These are phyloP conservation scores for Eupeodes corollae DNA, from an alignment of 1,140 invertebrate species.

Conservation along the genomic window DNA sequence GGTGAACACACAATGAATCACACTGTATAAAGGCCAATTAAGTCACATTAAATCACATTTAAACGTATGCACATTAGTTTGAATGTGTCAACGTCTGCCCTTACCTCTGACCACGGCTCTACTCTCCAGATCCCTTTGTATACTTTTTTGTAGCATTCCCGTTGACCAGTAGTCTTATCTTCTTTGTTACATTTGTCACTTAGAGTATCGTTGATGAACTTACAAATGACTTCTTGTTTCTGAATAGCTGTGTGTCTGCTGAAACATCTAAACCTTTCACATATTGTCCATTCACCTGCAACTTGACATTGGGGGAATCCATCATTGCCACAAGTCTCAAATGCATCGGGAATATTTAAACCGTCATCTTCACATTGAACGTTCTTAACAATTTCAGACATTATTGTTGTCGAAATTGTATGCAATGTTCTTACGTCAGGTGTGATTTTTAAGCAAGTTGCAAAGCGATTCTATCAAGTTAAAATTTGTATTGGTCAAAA, in stretches of 20 bases:
- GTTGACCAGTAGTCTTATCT: slow-evolving; percentile 53
- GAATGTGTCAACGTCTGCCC: slow-evolving; percentile 3
- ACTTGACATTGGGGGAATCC: slow-evolving; percentile 62
- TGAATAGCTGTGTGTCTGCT: slow-evolving; percentile 69
- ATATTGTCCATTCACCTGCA: slow-evolving; percentile 54
- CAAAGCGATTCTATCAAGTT: slow-evolving; percentile 4
- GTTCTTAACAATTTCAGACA: slow-evolving; percentile 44
- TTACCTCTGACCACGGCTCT: slow-evolving; percentile 79
- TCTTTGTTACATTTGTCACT: slow-evolving; percentile 51
- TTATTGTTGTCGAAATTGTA: slow-evolving; percentile 5
- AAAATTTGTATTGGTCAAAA: no score
- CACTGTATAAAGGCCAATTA: slow-evolving; percentile 45
- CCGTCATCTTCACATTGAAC: slow-evolving; percentile 60
- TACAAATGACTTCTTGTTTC: slow-evolving; percentile 59
- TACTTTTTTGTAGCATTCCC: slow-evolving; percentile 65
- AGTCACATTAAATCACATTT: background rate
- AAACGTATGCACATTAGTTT: background rate
- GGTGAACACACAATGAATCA: slow-evolving; percentile 54
- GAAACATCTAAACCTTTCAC: slow-evolving; percentile 60
- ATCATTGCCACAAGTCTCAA: slow-evolving; percentile 55
- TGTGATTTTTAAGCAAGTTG: slow-evolving; percentile 16
- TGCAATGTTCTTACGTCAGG: slow-evolving; percentile 38
- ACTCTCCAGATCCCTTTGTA: slow-evolving; percentile 76
- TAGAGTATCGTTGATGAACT: slow-evolving; percentile 51
- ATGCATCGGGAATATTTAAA: slow-evolving; percentile 48